Evolutionary conservation across 2,797 vertebrate genomes (phyloP).

Genomic region (Sebastes aleutianus): DNA sequence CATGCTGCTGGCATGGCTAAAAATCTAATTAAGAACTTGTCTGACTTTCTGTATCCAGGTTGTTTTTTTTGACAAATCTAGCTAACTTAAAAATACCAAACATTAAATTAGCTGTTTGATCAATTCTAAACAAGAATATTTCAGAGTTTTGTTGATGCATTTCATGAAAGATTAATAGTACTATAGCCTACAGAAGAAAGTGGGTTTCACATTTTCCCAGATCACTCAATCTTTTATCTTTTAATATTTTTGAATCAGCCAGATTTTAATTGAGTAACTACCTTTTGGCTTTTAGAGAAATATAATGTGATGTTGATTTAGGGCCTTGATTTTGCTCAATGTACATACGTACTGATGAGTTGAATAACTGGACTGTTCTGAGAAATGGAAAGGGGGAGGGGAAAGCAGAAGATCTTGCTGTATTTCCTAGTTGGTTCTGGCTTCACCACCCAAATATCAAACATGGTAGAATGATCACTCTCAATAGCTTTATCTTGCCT

Average conservation of each 20-base stretch:
- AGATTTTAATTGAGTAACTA: background rate
- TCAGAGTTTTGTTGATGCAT: background rate
- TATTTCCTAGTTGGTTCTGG: slow-evolving; percentile 5
- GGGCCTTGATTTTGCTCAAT: background rate
- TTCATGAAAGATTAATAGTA: background rate
- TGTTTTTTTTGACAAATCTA: too few relatives aligned
- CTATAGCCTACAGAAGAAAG: background rate
- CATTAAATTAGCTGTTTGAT: background rate
- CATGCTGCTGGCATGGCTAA: too few relatives aligned
- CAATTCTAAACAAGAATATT: background rate
- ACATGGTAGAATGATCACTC: slow-evolving; percentile 60
- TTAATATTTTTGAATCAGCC: background rate
- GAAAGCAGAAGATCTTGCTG: background rate
- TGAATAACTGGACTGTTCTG: background rate
- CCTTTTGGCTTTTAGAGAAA: background rate
- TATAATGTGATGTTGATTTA: background rate
- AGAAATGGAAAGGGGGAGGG: background rate
- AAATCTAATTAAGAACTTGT: too few relatives aligned
- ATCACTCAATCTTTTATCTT: too few relatives aligned
- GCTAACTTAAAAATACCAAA: too few relatives aligned
- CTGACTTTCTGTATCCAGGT: too few relatives aligned
- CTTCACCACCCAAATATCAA: slow-evolving; percentile 35
- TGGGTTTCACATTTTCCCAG: too few relatives aligned
- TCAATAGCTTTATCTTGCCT: slow-evolving; percentile 67
- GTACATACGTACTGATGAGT: background rate